Percentiles rank a stretch among this genome's conserved stretches.
Conservation (phyloP, 2,797 vertebrate genomes). For the Eremophila alpestris region DNA sequence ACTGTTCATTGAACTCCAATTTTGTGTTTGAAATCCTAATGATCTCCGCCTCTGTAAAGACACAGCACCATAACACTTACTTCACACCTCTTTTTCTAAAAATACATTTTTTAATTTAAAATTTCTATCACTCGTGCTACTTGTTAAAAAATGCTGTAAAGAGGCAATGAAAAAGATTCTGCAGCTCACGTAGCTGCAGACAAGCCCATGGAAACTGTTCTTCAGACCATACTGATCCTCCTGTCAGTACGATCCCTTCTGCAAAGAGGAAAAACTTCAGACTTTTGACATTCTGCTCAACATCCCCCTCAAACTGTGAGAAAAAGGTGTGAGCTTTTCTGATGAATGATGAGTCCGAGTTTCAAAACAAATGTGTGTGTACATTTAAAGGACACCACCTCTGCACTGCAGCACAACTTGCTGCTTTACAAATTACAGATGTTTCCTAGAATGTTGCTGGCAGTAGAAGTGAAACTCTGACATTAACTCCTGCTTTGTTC, state of each 20-base stretch:
- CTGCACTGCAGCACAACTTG: background rate
- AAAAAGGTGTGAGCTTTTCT: background rate
- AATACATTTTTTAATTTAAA: slow-evolving; percentile 8
- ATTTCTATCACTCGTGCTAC: background rate
- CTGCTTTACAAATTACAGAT: background rate
- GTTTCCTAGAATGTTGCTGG: background rate
- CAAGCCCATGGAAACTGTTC: background rate
- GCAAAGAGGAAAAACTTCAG: background rate
- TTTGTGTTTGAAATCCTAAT: background rate
- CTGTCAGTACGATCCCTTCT: background rate
- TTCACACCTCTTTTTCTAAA: background rate
- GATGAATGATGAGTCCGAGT: background rate
- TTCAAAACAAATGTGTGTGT: background rate
- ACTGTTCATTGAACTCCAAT: background rate
- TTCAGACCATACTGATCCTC: background rate
- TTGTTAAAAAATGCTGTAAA: background rate
- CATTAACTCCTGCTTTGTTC: background rate
- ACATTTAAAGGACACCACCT: background rate
- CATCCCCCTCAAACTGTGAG: background rate
- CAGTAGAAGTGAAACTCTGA: background rate
- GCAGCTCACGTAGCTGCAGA: background rate
- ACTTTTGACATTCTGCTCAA: background rate
- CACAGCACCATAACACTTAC: background rate
- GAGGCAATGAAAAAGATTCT: background rate
- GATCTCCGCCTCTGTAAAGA: background rate